Conservation (phyloP, 2,113 vertebrate genomes). For the Lipophrys pholis region DNA sequence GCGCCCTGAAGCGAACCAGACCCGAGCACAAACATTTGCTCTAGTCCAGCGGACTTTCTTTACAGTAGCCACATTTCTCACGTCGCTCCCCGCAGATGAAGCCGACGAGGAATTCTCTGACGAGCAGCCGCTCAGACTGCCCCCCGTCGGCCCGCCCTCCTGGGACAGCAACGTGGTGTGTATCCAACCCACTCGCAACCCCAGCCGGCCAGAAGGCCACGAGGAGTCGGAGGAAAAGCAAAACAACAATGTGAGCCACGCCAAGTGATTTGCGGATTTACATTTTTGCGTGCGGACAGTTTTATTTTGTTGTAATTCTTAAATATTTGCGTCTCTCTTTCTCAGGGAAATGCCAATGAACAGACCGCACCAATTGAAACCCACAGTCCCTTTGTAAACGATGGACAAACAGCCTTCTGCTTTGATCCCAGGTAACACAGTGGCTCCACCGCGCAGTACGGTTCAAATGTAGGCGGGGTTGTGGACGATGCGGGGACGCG, state of each 20-base stretch:
- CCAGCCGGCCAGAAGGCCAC: slow-evolving; percentile 92
- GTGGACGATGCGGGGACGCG: no score
- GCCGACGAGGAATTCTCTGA: slow-evolving; percentile 92
- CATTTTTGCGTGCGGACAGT: neutral
- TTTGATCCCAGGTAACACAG: slow-evolving; percentile 93
- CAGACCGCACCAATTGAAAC: slow-evolving; percentile 80
- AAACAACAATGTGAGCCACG: slow-evolving; percentile 75
- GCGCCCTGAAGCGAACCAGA: no score
- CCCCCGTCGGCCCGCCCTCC: slow-evolving; percentile 88
- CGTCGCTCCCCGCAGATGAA: slow-evolving; percentile 83
- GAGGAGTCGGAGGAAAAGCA: slow-evolving; percentile 90
- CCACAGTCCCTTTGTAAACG: slow-evolving; percentile 84
- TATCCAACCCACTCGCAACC: slow-evolving; percentile 95
- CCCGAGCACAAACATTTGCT: no score
- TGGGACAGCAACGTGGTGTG: slow-evolving; percentile 97
- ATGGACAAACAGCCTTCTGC: slow-evolving; percentile 91
- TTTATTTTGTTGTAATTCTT: neutral
- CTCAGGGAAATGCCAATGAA: slow-evolving; percentile 77
- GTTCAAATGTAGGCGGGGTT: no score
- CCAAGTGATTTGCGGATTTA: neutral
- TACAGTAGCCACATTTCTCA: no score
- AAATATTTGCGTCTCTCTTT: neutral
- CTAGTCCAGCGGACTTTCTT: no score
- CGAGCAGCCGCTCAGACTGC: slow-evolving; percentile 93
- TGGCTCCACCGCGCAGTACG: slow-evolving; percentile 23